phyloP scores from a whole-genome alignment of 2,888 invertebrate genomes.

The Phortica magna region DNA sequence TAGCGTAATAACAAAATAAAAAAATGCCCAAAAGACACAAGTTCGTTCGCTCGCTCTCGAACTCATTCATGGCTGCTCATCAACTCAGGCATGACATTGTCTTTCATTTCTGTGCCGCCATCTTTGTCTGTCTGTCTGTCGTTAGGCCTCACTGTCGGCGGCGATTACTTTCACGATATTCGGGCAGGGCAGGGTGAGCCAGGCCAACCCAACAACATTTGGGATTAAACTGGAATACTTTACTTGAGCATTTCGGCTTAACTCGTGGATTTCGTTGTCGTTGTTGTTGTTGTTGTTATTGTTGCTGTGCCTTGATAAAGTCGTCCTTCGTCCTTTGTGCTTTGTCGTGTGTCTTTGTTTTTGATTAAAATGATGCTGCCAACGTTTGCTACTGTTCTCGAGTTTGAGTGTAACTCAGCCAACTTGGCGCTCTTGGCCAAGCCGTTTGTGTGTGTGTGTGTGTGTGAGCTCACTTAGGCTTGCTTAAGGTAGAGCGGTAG shows the following conservation, averaged over 20 bases:
- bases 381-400: too few species aligned
- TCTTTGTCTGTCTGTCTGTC: constrained; percentile 9
- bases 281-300: too few species aligned
- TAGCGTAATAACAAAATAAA: background rate
- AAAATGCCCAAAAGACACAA: background rate
- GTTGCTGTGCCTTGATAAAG: constrained; percentile 15
- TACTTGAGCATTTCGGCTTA: constrained; percentile 50
- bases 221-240: constrained; percentile 58
- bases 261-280: constrained; percentile 43
- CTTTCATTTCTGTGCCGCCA: constrained; percentile 16
- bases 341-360: background rate
- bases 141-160: too few species aligned
- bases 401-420: constrained; percentile 48
- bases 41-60: constrained; percentile 42
- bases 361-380: constrained; percentile 39
- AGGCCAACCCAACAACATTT: constrained; percentile 45
- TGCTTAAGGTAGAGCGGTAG: constrained; percentile 53
- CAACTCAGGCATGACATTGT: constrained; percentile 51
- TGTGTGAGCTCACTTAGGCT: too few species aligned
- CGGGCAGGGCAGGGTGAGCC: too few species aligned
- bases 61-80: constrained; percentile 46
- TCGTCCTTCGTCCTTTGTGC: background rate
- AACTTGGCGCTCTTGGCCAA: constrained; percentile 69
- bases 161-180: background rate
- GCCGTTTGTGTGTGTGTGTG: too few species aligned